Base-by-base conservation (phyloP, 2,797 vertebrate genomes). In the Pelobates cultripes region DNA sequence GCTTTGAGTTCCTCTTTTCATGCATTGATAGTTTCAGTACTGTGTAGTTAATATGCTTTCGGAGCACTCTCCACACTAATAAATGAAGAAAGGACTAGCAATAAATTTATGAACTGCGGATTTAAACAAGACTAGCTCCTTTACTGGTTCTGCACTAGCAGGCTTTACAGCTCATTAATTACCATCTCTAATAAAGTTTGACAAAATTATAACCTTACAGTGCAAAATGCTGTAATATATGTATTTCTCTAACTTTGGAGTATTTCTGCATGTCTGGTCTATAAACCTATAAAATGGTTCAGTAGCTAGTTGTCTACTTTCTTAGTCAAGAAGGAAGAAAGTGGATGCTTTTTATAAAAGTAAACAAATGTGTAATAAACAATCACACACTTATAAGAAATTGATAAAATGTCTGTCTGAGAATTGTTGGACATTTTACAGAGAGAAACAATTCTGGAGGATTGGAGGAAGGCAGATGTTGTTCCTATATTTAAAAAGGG, bases 81-180 rank as follows among this genome's bases (percentile, higher is more conserved):
- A 92, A 92, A 93, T 90, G 93, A 88, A 89, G 85, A 89, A 86
- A 90, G 83, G 60, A 91, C 89, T 91, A 90, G 84, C 83, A 90
- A 92, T 94, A 93, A 94, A 94, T 94, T 91, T 89, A 63, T 53
- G 83, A 87, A 70, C 90, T 94, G 93, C 91, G 89, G 91, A 93
- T 93, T 92, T 92, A 88, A 91, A 87, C 73, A 85, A 90, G 91
- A 88, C 92, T 89, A 82, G 91, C 92, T 93, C 93, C 91, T 90
- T 92, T 90, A 91, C 92, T 63, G 90, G 93, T 91, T 90, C 93
- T 75, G 93, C 93, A 92, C 94, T 93, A 91, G 90, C 92, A 93
- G 91, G 88, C 92, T 94, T 94, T 93, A 94, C 92, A 94, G 93
- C 91, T 92, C 93, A 94, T 94, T 94, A 94, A 94, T 94, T 94